These are phyloP conservation scores for Drosophila sechellia DNA, from an alignment of 1,140 invertebrate species.

Conservation along the genomic window DNA sequence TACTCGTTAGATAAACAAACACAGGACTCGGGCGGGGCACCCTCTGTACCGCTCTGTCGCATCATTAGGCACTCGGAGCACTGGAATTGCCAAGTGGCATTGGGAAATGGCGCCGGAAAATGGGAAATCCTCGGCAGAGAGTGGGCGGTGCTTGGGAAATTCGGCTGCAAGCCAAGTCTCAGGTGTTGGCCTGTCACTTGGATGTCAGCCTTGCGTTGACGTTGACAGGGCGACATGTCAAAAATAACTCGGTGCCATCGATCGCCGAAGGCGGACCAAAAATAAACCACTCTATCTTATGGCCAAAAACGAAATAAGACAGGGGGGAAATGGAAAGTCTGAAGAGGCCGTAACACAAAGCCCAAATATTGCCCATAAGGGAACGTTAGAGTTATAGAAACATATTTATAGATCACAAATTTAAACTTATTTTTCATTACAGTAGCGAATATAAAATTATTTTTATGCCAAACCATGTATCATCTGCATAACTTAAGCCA, in stretches of 20 bases:
- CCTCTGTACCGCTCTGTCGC: slow-evolving; percentile 1
- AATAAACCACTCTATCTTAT: slow-evolving; percentile 20
- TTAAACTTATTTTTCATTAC: too few relatives aligned
- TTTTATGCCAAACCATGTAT: too few relatives aligned
- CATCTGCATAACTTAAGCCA: too few relatives aligned
- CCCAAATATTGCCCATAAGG: neutral
- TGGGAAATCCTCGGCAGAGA: neutral
- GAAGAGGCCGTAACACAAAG: neutral
- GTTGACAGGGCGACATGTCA: slow-evolving; percentile 44
- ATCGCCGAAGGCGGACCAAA: slow-evolving; percentile 24
- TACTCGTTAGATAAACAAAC: slow-evolving; percentile 81
- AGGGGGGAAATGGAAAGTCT: neutral
- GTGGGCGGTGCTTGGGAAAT: neutral
- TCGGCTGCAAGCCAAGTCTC: slow-evolving; percentile 10
- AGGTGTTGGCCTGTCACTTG: slow-evolving; percentile 42
- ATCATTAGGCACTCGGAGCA: slow-evolving; percentile 38
- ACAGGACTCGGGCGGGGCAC: slow-evolving; percentile 26
- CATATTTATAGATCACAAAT: neutral
- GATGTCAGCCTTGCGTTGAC: slow-evolving; percentile 32
- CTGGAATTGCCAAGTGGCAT: slow-evolving; percentile 24
- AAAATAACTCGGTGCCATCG: slow-evolving; percentile 41
- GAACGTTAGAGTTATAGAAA: neutral
- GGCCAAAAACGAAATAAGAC: neutral
- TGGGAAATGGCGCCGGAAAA: neutral
- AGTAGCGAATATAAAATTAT: too few relatives aligned